Base-by-base conservation (phyloP, 2,888 invertebrate genomes). In the Thereva unica region DNA sequence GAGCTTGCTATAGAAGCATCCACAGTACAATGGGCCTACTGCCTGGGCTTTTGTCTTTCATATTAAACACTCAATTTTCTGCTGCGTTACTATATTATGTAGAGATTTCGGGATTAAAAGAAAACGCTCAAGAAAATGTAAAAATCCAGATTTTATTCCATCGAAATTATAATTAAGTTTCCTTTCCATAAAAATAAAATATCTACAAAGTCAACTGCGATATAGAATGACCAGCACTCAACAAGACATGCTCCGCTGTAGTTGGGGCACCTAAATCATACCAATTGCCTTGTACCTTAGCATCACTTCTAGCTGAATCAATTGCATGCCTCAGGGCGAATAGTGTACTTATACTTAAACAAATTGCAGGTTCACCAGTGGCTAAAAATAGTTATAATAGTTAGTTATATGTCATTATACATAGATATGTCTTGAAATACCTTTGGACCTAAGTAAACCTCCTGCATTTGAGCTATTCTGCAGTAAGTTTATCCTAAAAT, bases 391-490 rank as follows among this genome's bases (percentile, higher is more conserved):
- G 3, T 3, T 49, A n/a, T 6, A 49, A 12, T 2, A 23, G 1
- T 1, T 23, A 10, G 49, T 7, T 9, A n/a, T n/a, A 55, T 10
- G 41, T 40, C 9, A 1, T 54, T 7, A 3, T 9, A 23, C 1
- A 23, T 23, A 23, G 2, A 23, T 23, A 23, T 23, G 2, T 49
- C 12, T 49, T 49, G 2, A 3, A n/a, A 44, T 49, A 87, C 90
- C 87, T 85, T 92, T 92, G 0, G 91, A 90, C 64, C 90, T 84
- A 70, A 91, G 80, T 7, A 91, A 86, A 10, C 91, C 90, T 6
- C 80, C 75, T 1, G 84, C 83, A 77, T 91, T 91, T 8, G 84
- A 81, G 37, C 85, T 83, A 74, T 89, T 87, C 71, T 87, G 85
- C 44, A 86, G 81, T 70, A 92, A 85, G 70, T 87, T 87, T 4